These are phyloP conservation scores for Leptinotarsa defecta DNA, from an alignment of 1,140 invertebrate genomes.

Conservation along the genomic window DNA sequence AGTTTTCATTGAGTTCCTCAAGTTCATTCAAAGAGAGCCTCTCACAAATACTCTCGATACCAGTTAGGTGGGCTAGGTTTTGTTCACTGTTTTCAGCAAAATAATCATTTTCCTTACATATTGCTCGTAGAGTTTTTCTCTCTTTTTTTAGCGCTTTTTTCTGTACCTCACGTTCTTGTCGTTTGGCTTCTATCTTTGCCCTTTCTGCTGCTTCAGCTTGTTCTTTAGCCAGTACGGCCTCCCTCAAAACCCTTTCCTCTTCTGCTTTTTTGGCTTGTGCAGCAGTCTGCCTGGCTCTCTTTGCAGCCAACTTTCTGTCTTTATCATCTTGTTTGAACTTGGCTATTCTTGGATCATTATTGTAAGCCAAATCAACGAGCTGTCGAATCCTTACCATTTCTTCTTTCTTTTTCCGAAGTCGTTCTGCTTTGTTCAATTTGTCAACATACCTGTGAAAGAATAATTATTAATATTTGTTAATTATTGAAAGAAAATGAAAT, in stretches of 20 bases:
- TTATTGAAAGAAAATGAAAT: too few relatives aligned
- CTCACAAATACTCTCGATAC: constrained; percentile 89
- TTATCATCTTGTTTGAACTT: constrained; percentile 94
- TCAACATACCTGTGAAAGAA: constrained; percentile 77
- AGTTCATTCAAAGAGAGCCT: constrained; percentile 72
- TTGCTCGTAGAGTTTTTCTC: constrained; percentile 80
- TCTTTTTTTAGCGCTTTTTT: constrained; percentile 86
- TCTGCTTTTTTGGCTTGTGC: constrained; percentile 81
- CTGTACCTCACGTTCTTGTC: constrained; percentile 83
- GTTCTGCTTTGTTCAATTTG: constrained; percentile 92
- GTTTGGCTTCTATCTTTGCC: constrained; percentile 76
- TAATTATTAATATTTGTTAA: too few relatives aligned
- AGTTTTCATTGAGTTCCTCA: constrained; percentile 74
- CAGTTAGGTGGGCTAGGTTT: constrained; percentile 82
- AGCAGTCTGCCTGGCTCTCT: constrained; percentile 89
- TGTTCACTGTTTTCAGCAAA: constrained; percentile 77
- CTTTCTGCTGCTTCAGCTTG: constrained; percentile 81
- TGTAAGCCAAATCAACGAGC: constrained; percentile 92
- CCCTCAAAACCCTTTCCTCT: constrained; percentile 73
- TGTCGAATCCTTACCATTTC: constrained; percentile 89
- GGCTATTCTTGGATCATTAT: constrained; percentile 88
- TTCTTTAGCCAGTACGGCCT: constrained; percentile 79
- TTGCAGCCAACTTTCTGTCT: constrained; percentile 85
- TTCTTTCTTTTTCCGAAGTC: constrained; percentile 93
- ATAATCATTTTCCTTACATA: constrained; percentile 88